These are phyloP conservation scores for Poeciliopsis prolifica DNA, from an alignment of 2,113 vertebrate species.

Conservation along the genomic window DNA sequence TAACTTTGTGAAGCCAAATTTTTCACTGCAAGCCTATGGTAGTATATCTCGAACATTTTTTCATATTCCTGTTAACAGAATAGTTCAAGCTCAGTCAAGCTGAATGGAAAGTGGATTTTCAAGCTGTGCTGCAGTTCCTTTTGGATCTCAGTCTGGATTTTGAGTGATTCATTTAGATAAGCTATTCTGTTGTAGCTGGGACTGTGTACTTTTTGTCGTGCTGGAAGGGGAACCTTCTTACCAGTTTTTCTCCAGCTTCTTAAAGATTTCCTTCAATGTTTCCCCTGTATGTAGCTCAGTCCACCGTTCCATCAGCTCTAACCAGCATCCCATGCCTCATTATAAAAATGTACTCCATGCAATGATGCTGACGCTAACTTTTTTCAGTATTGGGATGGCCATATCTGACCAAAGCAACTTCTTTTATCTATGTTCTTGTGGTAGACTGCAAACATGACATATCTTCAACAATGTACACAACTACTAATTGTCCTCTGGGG, in stretches of 20 bases:
- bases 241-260: not conserved
- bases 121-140: not conserved
- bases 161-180: not conserved
- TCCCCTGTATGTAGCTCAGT: not conserved
- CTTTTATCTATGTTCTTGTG: not conserved
- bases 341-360: not conserved
- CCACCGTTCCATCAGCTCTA: not conserved
- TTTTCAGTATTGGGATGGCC: not conserved
- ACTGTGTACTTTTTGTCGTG: not conserved
- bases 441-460: not conserved
- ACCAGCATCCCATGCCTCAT: not conserved
- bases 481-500: no score
- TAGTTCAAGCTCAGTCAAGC: not conserved
- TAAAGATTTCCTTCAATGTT: not conserved
- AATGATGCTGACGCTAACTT: not conserved
- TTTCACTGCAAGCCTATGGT: not conserved
- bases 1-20: not conserved
- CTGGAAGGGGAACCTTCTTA: not conserved
- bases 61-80: not conserved
- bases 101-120: not conserved
- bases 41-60: not conserved
- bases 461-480: no score
- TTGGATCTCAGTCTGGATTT: not conserved
- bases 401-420: not conserved
- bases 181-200: not conserved